These are phyloP conservation scores for Halictus ligatus DNA, from an alignment of 2,888 invertebrate genomes.

Conservation along the genomic window DNA sequence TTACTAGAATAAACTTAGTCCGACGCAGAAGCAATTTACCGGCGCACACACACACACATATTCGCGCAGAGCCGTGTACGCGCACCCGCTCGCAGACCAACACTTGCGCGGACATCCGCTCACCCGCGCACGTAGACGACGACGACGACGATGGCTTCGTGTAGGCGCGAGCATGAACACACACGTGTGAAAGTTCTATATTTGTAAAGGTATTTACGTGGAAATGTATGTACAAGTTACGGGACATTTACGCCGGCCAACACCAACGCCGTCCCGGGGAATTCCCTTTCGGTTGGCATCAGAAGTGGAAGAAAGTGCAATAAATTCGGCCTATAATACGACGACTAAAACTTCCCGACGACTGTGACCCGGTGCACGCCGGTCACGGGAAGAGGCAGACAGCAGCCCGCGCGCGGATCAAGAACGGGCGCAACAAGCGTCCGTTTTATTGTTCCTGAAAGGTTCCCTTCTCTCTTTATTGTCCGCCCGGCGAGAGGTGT, in stretches of 20 bases:
- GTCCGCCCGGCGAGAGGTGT: constrained; percentile 10
- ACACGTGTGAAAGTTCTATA: constrained; percentile 49
- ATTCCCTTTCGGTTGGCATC: constrained; percentile 78
- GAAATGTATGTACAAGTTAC: constrained; percentile 55
- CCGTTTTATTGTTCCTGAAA: constrained; percentile 63
- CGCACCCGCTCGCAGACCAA: background rate
- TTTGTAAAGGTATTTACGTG: constrained; percentile 38
- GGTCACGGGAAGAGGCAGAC: constrained; percentile 44
- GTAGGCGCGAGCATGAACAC: background rate
- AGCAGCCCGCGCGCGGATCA: constrained; percentile 23
- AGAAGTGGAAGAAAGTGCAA: constrained; percentile 78
- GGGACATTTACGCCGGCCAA: constrained; percentile 33
- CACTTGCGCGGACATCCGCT: background rate
- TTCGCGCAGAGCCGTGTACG: background rate
- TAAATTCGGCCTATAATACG: constrained; percentile 75
- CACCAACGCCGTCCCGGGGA: constrained; percentile 32
- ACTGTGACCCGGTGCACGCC: constrained; percentile 37
- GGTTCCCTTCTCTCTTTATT: constrained; percentile 44
- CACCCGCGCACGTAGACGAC: background rate
- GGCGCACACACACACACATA: constrained; percentile 26
- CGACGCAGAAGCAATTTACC: constrained; percentile 70
- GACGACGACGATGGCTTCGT: background rate
- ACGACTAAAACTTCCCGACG: constrained; percentile 66
- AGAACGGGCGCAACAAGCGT: constrained; percentile 70
- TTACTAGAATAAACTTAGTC: constrained; percentile 79